Conservation (phyloP, 2,113 vertebrate species). For the Aphelocoma coerulescens region DNA sequence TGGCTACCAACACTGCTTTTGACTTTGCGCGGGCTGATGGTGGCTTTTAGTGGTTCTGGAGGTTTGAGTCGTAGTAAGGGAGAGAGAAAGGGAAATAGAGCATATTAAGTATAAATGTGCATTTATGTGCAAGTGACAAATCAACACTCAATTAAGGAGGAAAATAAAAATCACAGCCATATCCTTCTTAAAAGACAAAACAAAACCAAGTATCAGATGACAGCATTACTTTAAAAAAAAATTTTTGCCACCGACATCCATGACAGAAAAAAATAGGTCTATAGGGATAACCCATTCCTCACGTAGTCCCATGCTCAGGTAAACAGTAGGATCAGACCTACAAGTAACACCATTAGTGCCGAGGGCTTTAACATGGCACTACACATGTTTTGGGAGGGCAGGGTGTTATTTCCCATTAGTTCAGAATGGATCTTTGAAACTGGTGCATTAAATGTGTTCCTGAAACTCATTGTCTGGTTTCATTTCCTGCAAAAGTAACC, state of each 20-base stretch:
- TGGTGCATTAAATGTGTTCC: not conserved
- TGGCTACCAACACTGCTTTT: conserved; percentile 97
- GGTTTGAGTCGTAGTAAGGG: not conserved
- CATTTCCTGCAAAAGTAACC: not conserved
- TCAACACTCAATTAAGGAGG: not conserved
- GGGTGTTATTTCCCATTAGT: not conserved
- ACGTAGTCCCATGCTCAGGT: not conserved
- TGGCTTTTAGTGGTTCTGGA: conserved; percentile 91
- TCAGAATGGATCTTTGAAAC: not conserved
- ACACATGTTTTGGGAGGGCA: not conserved
- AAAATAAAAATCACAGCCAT: not conserved
- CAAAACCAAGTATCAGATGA: not conserved
- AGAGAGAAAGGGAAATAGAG: not conserved
- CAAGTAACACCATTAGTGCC: not conserved
- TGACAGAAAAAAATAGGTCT: not conserved
- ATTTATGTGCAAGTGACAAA: not conserved
- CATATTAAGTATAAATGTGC: not conserved
- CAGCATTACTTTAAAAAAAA: not conserved
- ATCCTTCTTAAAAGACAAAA: not conserved
- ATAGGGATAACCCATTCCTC: not conserved
- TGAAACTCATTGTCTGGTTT: not conserved
- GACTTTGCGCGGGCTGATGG: conserved; percentile 92
- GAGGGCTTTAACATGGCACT: not conserved
- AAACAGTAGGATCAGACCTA: not conserved
- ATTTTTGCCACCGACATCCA: not conserved